Base-by-base conservation (phyloP, 2,113 vertebrate species). In the Tapirus terrestris region DNA sequence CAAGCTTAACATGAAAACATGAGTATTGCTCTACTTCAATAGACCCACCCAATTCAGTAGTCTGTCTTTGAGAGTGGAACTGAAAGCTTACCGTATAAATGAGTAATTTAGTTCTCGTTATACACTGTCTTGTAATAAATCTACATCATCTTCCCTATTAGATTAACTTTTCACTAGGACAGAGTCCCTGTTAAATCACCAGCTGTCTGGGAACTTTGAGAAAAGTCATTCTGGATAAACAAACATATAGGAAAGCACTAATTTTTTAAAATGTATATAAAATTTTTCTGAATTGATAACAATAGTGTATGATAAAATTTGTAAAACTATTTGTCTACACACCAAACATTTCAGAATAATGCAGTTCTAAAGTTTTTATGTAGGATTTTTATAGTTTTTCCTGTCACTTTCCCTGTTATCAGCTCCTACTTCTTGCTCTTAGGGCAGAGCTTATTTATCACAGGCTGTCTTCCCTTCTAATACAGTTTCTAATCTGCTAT, bases 1-100 rank as follows among this genome's bases (percentile, higher is more conserved):
- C 82, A 94, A 96, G 77, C 89, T 96, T 79, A 96, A 67, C 88
- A 51, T 43, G 65, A 97, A 95, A 96, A 98, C 77, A 94, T 11
- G 61, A 89, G 27, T 56, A 67, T 6, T 91, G 43, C 36, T 23
- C 67, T 92, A 21, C 31, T 63, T 86, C 73, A 87, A 29, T 0
- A 48, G 90, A 92, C 73, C 75, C 96, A 94, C 93, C 88, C 95
- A 86, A 58, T 63, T 76, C 76, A 23, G 58, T 68, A n/a, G 73
- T 77, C 60, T 92, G 8, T 58, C 45, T 85, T 61, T 51, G 56
- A 94, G 72, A 82, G 31, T 89, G 58, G 87, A 89, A 89, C 77
- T 10, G 65, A 97, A 97, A 95, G 68, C 9, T 36, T n/a, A 43
- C 31, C 53, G 36, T 83, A 53, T 61, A 68, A 43, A 48, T 43